Evolutionary conservation across 2,797 vertebrate species (phyloP), one percentile per base, ranked within the genome.

Genomic region (Varecia variegata): DNA sequence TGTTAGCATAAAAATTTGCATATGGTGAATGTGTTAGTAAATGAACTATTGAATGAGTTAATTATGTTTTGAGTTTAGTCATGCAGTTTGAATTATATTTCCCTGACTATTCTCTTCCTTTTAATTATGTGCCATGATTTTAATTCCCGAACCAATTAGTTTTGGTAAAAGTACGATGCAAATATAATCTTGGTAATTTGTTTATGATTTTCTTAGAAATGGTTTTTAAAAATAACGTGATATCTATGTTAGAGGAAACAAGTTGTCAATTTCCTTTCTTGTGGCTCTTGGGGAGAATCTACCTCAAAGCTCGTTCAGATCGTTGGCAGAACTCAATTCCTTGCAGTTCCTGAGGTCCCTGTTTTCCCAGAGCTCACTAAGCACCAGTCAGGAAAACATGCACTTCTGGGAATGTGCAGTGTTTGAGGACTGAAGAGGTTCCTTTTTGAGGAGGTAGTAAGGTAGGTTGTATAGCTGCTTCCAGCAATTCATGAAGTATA

Each of bases 51-150:
- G 14, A 84, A 20, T 95, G 27, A 93, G 70, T 52, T 65, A 89
- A 85, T 79, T 87, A 40, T 74, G 68, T 88, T 82, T 95, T 98
- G 93, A 92, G 21, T 50, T 60, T 93, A 79, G 58, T 77, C 35
- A 54, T 54, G 8, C 70, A 82, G 92, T 89, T 98, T 89, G 68
- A 93, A 96, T 91, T 95, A 0, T 96, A 50, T 43, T 97, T 96
- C 35, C 50, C 5, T 20, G 52, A 54, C 52, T 25, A 11, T 93
- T 95, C 23, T 94, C 91, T 93, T 97, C 32, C 70, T 84, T 97
- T 98, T 97, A 88, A 80, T 97, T 90, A 54, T 91, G 76, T 96
- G 27, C 68, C 84, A 96, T 76, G 87, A 47, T 68, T 97, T 97
- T 92, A 74, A 88, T 98, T 98, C 84, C 52, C 88, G 96, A 83